Base-by-base conservation (phyloP, 2,113 vertebrate species). In the Macaca mulatta region DNA sequence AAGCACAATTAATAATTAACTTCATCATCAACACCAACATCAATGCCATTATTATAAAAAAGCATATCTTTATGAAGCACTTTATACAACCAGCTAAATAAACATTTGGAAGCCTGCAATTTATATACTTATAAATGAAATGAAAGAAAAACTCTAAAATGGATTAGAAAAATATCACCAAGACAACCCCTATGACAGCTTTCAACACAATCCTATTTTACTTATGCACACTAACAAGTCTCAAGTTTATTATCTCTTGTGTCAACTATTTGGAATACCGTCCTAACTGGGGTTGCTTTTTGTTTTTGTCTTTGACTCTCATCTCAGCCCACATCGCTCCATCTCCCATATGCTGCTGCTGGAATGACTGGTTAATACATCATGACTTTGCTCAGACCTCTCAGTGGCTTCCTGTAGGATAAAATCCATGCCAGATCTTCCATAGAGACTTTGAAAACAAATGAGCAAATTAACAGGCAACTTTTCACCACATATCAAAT, bases 71-170 rank as follows among this genome's bases (percentile, higher is more conserved):
- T 38, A 55, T 67, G 75, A 95, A 96, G 20, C 17, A 70, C 35
- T 92, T 97, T 9, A 79, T 38, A 93, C 74, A 93, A 55, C 2
- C 80, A 93, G 48, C 81, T 90, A 82, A 96, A 96, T 81, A 86
- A 79, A 82, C 23, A 48, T 83, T 80, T 94, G 45, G 70, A 89
- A 75, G 77, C 1, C 7, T 40, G 3, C 64, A 32, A 78, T 52
- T 12, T 50, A 74, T 43, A 64, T 40, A 30, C 1, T 75, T 78
- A 40, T 27, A 61, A 91, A 70, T 90, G 85, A 92, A 89, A 61
- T 50, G 17, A 30, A 70, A n/a, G 27, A 50, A 59, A 84, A 52
- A 23, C 2, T 40, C 16, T 43, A 70, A 80, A 96, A 45, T 59
- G 85, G 40, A 82, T 74, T 84, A 96, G 32, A 45, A 88, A 96